These are phyloP conservation scores for Epinotia demarniana DNA, from an alignment of 2,888 invertebrate species.

Conservation along the genomic window DNA sequence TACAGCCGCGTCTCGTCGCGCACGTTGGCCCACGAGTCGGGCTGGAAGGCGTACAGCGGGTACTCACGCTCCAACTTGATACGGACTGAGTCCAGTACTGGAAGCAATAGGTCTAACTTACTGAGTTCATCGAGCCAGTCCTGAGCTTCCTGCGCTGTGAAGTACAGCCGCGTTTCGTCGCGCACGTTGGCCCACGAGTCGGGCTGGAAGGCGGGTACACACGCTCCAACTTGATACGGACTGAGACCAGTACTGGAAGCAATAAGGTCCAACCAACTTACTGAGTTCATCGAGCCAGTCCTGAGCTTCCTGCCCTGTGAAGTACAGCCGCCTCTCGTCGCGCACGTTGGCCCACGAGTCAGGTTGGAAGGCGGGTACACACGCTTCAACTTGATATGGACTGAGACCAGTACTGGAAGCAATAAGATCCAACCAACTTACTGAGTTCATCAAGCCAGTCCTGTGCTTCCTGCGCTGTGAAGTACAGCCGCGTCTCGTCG, in stretches of 20 bases:
- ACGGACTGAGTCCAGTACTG: slow-evolving; percentile 63
- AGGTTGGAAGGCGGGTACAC: slow-evolving; percentile 95
- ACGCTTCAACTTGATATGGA: slow-evolving; percentile 95
- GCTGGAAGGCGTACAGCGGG: no score
- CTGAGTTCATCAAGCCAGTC: slow-evolving; percentile 89
- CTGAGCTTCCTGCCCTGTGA: slow-evolving; percentile 91
- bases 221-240: slow-evolving; percentile 95
- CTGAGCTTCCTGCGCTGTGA: slow-evolving; percentile 91
- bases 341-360: slow-evolving; percentile 89
- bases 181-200: slow-evolving; percentile 89
- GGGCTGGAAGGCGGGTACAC: slow-evolving; percentile 96
- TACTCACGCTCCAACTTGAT: no score
- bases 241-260: slow-evolving; percentile 86
- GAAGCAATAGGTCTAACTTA: slow-evolving; percentile 75
- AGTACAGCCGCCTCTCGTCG: slow-evolving; percentile 93
- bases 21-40: no score
- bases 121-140: slow-evolving; percentile 89
- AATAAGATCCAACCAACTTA: slow-evolving; percentile 74
- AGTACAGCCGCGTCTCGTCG: slow-evolving; percentile 93
- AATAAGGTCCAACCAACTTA: slow-evolving; percentile 74
- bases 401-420: slow-evolving; percentile 86
- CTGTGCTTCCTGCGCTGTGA: slow-evolving; percentile 91
- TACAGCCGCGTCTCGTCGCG: no score
- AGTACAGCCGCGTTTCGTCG: slow-evolving; percentile 93
- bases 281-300: slow-evolving; percentile 89